Conservation (phyloP, 2,888 invertebrate species). For the Melieria omissa region DNA sequence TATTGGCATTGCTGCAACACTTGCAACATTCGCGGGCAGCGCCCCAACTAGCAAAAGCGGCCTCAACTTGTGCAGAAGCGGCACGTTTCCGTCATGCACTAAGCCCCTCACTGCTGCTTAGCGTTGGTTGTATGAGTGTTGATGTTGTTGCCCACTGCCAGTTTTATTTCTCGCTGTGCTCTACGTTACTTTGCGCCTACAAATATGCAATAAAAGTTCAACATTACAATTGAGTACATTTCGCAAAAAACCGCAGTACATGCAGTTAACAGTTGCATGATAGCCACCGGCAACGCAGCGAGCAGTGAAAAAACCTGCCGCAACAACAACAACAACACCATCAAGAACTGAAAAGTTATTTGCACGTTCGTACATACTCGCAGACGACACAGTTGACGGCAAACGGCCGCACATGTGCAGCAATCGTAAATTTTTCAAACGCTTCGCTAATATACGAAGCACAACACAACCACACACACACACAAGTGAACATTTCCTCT, state of each 20-base stretch:
- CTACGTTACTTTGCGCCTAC: slow-evolving; percentile 41
- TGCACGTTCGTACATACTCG: no score
- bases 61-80: not conserved
- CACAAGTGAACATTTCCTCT: not conserved
- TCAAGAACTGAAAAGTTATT: no score
- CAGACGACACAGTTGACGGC: no score
- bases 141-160: not conserved
- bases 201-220: slow-evolving; percentile 47
- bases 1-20: no score
- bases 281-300: no score
- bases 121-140: not conserved
- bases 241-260: slow-evolving; percentile 36
- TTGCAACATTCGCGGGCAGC: no score
- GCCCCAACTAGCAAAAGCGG: not conserved
- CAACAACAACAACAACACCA: no score
- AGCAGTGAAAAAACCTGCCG: not conserved
- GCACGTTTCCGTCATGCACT: no score
- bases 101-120: no score
- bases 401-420: not conserved
- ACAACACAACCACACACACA: not conserved
- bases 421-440: slow-evolving; percentile 23
- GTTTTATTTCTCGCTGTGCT: not conserved
- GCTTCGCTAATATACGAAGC: slow-evolving; percentile 24
- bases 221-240: slow-evolving; percentile 45
- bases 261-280: slow-evolving; percentile 12